Base-by-base conservation (phyloP, 2,113 vertebrate species). In the Coracopsis vasa region DNA sequence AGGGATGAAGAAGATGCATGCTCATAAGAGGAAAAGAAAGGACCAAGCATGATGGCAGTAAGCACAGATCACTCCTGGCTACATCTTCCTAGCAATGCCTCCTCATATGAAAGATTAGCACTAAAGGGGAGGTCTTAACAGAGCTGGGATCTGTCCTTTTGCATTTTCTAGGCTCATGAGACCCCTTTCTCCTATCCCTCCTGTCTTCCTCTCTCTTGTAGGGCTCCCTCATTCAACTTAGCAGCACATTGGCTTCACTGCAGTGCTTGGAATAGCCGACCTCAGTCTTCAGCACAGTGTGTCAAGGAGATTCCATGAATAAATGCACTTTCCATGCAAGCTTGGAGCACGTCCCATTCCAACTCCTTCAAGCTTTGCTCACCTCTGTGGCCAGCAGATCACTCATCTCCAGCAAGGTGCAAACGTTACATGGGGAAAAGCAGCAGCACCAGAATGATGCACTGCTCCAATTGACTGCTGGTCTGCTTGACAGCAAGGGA, bases 161-260 rank as follows among this genome's bases (percentile, higher is more conserved):
- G 44, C 37, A 41, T 79, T 62, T 83, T 62, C 12, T 35, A 21
- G 37, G 48, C 37, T 69, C 0, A 1, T 62, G 25, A 58, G 42
- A 58, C 33, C 15, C 37, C 21, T 29, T 88, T 94, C 29, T 41
- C 61, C 41, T 42, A 67, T 28, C 28, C 10, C 15, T 81, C 31
- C 20, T 6, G 10, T 47, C 58, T 42, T 10, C 19, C 74, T 69
- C 48, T 83, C 37, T 48, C 27, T 47, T 33, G 25, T 28, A 45
- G 25, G 18, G n/a, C 54, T 88, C 27, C 19, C 18, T 80, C 2
- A 1, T 80, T 64, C 67, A 70, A 16, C 8, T 17, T 15, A 39
- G 37, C 73, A 80, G 25, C 54, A 64, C 0, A 0, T 18, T 1
- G 1, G 17, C 48, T 74, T 73, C 4, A 2, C 21, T 51, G 44